Evolutionary conservation across 2,113 vertebrate genomes (phyloP).

Genomic region (Proterorhinus semilunaris): DNA sequence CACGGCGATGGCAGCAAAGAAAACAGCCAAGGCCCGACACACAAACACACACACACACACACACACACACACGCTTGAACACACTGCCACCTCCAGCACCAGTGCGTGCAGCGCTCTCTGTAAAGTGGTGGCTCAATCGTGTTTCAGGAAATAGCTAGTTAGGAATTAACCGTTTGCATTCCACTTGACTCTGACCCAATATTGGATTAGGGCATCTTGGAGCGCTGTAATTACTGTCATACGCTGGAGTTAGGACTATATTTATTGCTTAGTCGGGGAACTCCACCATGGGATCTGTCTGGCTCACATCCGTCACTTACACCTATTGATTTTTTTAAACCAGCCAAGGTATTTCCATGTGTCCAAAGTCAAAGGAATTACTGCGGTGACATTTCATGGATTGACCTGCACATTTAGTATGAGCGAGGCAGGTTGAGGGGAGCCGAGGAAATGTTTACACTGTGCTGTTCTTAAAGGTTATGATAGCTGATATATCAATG

Average conservation of each 20-base stretch:
- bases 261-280: slow-evolving; percentile 37
- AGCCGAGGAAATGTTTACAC: background rate
- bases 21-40: slow-evolving; percentile 43
- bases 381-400: slow-evolving; percentile 43
- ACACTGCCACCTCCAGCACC: slow-evolving; percentile 41
- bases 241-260: slow-evolving; percentile 59
- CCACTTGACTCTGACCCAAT: slow-evolving; percentile 59
- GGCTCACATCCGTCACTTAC: slow-evolving; percentile 50
- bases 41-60: background rate
- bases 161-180: slow-evolving; percentile 62
- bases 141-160: slow-evolving; percentile 60
- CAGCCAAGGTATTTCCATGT: slow-evolving; percentile 31
- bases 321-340: slow-evolving; percentile 59
- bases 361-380: slow-evolving; percentile 35
- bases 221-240: slow-evolving; percentile 68
- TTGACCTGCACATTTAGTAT: slow-evolving; percentile 34
- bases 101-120: slow-evolving; percentile 41
- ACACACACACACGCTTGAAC: no score
- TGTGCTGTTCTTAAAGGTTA: background rate
- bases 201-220: slow-evolving; percentile 39
- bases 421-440: background rate
- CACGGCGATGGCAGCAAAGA: slow-evolving; percentile 48
- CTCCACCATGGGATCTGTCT: slow-evolving; percentile 30
- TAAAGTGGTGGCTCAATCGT: slow-evolving; percentile 50
- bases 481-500: background rate